These are phyloP conservation scores for Gorsachius goisagi DNA, from an alignment of 2,113 vertebrate species.

Conservation along the genomic window DNA sequence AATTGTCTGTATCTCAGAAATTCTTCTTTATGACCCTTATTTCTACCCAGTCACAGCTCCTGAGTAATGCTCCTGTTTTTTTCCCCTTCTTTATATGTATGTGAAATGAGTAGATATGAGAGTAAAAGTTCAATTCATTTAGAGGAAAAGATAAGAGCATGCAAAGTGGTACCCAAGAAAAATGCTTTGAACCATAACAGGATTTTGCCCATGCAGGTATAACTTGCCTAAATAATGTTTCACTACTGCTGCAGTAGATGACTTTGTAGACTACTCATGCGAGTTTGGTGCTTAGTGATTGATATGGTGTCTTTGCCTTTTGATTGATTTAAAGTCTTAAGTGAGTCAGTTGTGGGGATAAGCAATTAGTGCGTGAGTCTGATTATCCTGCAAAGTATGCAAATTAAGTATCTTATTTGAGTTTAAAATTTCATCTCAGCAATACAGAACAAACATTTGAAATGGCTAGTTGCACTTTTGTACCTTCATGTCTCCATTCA, in stretches of 20 bases:
- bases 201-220: neutral
- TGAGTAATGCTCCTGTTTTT: rapidly evolving
- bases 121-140: neutral
- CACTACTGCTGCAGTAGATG: neutral
- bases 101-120: neutral
- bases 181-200: neutral
- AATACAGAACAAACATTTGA: neutral
- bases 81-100: neutral
- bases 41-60: neutral
- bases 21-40: neutral
- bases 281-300: neutral
- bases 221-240: neutral
- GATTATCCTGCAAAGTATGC: neutral
- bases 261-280: neutral
- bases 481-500: neutral
- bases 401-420: neutral
- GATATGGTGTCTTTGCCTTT: neutral
- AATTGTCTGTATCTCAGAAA: neutral
- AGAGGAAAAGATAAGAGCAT: neutral
- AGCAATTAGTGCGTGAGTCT: neutral
- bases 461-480: neutral
- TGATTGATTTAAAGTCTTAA: neutral
- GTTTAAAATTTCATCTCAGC: neutral
- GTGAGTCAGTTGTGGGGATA: neutral
- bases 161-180: neutral